Conservation (phyloP, 1,140 invertebrate species). For the Drosophila funebris region DNA sequence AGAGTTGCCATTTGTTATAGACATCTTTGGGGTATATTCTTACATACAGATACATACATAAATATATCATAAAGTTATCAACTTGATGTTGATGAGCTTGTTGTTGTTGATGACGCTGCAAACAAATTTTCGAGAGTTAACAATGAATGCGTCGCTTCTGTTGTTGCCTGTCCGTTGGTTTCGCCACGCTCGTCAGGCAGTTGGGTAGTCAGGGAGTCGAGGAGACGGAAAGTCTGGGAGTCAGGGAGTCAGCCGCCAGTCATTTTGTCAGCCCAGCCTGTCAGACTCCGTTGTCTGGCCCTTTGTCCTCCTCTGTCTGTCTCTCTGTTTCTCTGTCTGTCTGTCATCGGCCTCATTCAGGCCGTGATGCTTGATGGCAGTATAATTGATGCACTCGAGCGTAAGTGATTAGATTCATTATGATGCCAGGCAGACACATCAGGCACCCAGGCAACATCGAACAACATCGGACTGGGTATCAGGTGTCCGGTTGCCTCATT, state of each 20-base stretch:
- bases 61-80: slow-evolving; percentile 72
- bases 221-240: background rate
- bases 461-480: slow-evolving; percentile 32
- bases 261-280: slow-evolving; percentile 48
- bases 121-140: slow-evolving; percentile 73
- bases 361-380: slow-evolving; percentile 71
- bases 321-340: slow-evolving; percentile 28
- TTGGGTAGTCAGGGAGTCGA: slow-evolving; percentile 6
- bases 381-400: slow-evolving; percentile 84
- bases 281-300: slow-evolving; percentile 35
- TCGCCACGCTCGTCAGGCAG: slow-evolving; percentile 52
- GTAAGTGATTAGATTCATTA: slow-evolving; percentile 84
- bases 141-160: slow-evolving; percentile 60
- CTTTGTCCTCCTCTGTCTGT: slow-evolving; percentile 20
- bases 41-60: background rate
- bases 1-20: slow-evolving; percentile 32
- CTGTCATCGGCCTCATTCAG: slow-evolving; percentile 24
- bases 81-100: slow-evolving; percentile 63
- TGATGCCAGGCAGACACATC: slow-evolving; percentile 67
- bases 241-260: slow-evolving; percentile 13
- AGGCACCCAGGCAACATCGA: slow-evolving; percentile 40
- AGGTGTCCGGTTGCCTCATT: slow-evolving; percentile 47
- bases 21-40: background rate
- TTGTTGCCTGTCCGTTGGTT: slow-evolving; percentile 26
- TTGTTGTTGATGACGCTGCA: slow-evolving; percentile 70